Evolutionary conservation across 2,113 vertebrate species (phyloP).

Genomic region (Pelecanoides urinatrix): DNA sequence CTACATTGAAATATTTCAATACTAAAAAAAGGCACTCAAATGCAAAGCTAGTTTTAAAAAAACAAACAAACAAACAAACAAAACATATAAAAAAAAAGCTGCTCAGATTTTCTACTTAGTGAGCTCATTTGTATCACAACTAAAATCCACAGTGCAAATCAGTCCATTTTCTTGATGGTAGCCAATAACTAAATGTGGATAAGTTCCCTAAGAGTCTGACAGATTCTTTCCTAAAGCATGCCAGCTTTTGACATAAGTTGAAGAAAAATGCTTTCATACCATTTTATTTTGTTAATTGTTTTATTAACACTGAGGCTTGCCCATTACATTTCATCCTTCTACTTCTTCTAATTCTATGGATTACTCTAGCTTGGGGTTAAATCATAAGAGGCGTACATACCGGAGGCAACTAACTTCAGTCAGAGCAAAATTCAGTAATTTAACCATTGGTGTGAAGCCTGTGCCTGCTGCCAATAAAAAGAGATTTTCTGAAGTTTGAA

Average conservation of each 20-base stretch:
- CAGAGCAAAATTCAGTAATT: slow-evolving; percentile 79
- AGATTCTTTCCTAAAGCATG: not conserved
- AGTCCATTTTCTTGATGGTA: not conserved
- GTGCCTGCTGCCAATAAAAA: slow-evolving; percentile 92
- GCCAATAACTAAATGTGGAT: not conserved
- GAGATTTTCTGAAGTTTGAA: slow-evolving; percentile 83
- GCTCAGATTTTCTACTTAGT: not conserved
- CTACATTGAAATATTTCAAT: not conserved
- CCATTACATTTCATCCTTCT: not conserved
- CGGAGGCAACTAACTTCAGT: slow-evolving; percentile 73
- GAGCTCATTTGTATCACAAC: not conserved
- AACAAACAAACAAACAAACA: not conserved
- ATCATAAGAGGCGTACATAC: slow-evolving; percentile 55
- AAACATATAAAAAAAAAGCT: not conserved
- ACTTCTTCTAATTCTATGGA: too few species aligned
- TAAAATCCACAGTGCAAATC: not conserved
- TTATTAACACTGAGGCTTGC: not conserved
- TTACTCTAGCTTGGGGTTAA: not conserved
- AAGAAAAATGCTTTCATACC: not conserved
- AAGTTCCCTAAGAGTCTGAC: not conserved
- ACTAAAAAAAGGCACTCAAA: not conserved
- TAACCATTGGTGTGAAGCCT: slow-evolving; percentile 95
- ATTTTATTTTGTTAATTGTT: not conserved
- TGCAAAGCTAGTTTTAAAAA: not conserved
- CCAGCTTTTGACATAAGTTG: not conserved